Evolutionary conservation across 1,140 invertebrate genomes (phyloP).

Genomic region (Drosophila tropicalis): DNA sequence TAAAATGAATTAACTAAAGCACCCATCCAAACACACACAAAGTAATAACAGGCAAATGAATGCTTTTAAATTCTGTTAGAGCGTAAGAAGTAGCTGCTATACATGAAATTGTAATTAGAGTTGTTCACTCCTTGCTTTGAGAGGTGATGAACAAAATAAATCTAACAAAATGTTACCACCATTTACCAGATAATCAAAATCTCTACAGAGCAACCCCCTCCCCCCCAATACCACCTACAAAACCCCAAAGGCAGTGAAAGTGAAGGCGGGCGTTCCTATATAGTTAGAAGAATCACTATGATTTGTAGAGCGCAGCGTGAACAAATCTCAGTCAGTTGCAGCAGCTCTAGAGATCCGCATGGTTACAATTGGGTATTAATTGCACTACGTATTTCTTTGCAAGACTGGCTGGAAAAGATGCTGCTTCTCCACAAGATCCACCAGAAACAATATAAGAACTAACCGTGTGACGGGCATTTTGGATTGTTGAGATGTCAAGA

Average conservation of each 20-base stretch:
- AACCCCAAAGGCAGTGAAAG: constrained; percentile 17
- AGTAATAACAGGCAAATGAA: constrained; percentile 22
- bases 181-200: constrained; percentile 42
- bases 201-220: background rate
- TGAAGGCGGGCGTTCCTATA: background rate
- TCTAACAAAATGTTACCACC: constrained; percentile 52
- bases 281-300: background rate
- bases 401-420: constrained; percentile 71
- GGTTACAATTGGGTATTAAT: constrained; percentile 53
- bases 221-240: constrained; percentile 17
- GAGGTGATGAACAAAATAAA: constrained; percentile 33
- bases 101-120: constrained; percentile 67
- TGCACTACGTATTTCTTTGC: constrained; percentile 77
- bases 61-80: constrained; percentile 51
- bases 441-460: constrained; percentile 12
- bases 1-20: background rate
- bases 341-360: constrained; percentile 2
- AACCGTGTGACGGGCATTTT: background rate
- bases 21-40: no score
- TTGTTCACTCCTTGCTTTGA: constrained; percentile 49
- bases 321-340: background rate
- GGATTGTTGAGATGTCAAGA: background rate
- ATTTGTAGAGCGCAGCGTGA: background rate
- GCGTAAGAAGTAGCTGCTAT: constrained; percentile 68
- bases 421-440: constrained; percentile 37